A percentile compares a stretch with the other conserved stretches of the same genome.
Evolutionary conservation across 2,888 invertebrate species (phyloP).

Genomic region (Pyrochroa serraticornis): DNA sequence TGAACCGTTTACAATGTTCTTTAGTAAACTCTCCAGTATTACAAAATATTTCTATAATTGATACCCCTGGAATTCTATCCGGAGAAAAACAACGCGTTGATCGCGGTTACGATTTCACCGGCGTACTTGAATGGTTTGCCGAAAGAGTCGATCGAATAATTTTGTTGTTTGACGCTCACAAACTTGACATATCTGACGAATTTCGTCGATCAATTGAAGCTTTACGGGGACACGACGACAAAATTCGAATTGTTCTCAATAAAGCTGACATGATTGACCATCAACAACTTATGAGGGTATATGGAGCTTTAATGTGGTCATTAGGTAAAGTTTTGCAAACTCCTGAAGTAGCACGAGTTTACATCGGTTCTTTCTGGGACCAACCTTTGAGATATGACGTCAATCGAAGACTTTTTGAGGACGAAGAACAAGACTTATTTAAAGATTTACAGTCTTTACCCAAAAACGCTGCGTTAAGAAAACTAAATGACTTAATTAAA

Average conservation of each 20-base stretch:
- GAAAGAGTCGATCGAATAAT: conserved; percentile 98
- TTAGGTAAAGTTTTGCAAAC: conserved; percentile 97
- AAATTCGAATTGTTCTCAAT: conserved; percentile 96
- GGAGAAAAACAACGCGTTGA: conserved; percentile 96
- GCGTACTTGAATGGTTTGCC: conserved; percentile 98
- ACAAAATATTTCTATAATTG: conserved; percentile 93
- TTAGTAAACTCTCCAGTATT: conserved; percentile 89
- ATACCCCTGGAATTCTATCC: conserved; percentile 92
- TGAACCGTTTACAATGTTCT: conserved; percentile 97
- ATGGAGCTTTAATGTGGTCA: conserved; percentile 99
- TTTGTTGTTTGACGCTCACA: conserved; percentile 97
- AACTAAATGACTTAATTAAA: conserved; percentile 97
- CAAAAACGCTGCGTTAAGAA: conserved; percentile 92
- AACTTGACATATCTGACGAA: conserved; percentile 98
- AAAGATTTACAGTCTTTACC: conserved; percentile 93
- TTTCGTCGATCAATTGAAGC: conserved; percentile 97
- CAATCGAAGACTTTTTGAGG: conserved; percentile 91
- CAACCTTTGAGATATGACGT: conserved; percentile 92
- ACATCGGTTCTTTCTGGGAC: conserved; percentile 99
- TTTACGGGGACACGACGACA: conserved; percentile 92
- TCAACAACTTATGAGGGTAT: conserved; percentile 97
- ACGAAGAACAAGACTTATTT: conserved; percentile 94
- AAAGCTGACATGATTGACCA: conserved; percentile 99
- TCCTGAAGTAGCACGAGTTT: conserved; percentile 98
- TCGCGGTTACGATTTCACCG: conserved; percentile 95